Evolutionary conservation across 2,113 vertebrate species (phyloP).

Genomic region (Neolamprologus fasciatus): DNA sequence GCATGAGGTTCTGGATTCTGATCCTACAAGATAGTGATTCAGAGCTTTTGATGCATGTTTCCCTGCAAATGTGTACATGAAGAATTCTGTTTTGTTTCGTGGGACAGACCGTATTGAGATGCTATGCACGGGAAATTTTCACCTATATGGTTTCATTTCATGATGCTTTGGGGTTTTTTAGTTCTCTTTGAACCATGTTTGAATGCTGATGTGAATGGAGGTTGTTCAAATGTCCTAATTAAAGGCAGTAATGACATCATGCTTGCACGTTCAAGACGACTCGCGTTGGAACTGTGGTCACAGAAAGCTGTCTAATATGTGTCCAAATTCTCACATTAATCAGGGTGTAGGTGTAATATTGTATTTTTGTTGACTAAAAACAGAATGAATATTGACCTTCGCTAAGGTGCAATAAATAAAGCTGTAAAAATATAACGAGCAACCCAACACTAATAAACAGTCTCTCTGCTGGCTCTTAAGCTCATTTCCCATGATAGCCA

Average conservation of each 20-base stretch:
- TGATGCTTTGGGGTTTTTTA: not conserved
- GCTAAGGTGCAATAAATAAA: slow-evolving; percentile 4
- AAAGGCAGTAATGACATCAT: not conserved
- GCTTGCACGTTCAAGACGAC: not conserved
- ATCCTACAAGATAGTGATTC: not conserved
- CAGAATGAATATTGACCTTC: not conserved
- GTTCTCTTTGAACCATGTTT: not conserved
- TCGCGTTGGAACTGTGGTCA: not conserved
- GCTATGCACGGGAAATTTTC: not conserved
- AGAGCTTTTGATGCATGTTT: not conserved
- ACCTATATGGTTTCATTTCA: not conserved
- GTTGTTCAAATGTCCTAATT: not conserved
- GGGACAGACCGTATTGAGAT: not conserved
- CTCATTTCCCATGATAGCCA: slow-evolving; percentile 1
- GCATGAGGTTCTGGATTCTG: not conserved
- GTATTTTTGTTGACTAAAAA: not conserved
- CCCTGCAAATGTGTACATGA: not conserved
- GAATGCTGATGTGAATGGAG: not conserved
- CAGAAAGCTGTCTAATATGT: not conserved
- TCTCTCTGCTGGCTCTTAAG: not conserved
- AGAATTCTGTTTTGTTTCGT: not conserved
- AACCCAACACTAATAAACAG: not conserved
- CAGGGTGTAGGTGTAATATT: not conserved
- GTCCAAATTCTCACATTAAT: not conserved
- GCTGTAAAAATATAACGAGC: slow-evolving; percentile 16